phyloP scores from a whole-genome alignment of 2,113 vertebrate species.

The Colius striatus region DNA sequence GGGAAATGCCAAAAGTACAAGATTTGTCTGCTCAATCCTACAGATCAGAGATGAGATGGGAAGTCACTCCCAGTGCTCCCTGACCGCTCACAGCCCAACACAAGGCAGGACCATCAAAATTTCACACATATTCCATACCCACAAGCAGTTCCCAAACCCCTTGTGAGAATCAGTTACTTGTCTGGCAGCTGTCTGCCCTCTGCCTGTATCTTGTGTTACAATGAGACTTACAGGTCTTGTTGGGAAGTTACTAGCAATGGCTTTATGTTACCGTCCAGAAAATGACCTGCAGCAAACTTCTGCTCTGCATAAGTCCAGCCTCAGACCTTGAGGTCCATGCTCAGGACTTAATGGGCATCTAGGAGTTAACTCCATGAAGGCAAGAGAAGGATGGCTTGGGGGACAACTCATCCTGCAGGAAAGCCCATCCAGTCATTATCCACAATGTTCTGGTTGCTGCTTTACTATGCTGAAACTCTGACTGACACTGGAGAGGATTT shows the following conservation, averaged over 20 bases:
- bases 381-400: not conserved
- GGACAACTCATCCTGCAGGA: not conserved
- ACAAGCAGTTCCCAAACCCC: not conserved
- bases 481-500: slow-evolving; percentile 29
- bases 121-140: not conserved
- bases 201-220: not conserved
- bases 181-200: not conserved
- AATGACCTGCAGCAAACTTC: not conserved
- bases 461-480: slow-evolving; percentile 59
- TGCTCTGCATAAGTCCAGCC: not conserved
- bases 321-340: not conserved
- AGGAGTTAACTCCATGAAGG: not conserved
- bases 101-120: accelerated
- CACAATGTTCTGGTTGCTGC: slow-evolving; percentile 13
- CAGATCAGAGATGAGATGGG: not conserved
- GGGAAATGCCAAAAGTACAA: not conserved
- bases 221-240: not conserved
- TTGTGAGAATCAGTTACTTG: not conserved
- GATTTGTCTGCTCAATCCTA: not conserved
- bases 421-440: not conserved
- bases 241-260: not conserved
- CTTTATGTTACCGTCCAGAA: not conserved
- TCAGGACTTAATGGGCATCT: not conserved
- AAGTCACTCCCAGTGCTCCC: not conserved
- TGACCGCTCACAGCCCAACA: not conserved